Conservation (phyloP, 2,888 invertebrate species). For the Liodrosophila aerea region DNA sequence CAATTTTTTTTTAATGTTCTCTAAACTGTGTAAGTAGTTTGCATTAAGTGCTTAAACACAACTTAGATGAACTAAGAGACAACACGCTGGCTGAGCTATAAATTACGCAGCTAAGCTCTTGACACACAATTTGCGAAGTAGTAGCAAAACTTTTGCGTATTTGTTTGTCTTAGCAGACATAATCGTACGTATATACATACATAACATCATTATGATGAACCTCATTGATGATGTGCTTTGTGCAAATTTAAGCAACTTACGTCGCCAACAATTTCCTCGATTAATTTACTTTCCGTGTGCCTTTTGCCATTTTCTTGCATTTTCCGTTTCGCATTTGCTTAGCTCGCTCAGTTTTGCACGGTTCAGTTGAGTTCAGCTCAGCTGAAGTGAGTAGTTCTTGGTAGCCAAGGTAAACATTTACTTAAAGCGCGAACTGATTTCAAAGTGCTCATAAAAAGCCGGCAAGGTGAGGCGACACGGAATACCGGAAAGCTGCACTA, state of each 20-base stretch:
- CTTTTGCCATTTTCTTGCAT: conserved; percentile 68
- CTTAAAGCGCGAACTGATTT: conserved; percentile 73
- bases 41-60: conserved; percentile 7
- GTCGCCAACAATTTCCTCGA: conserved; percentile 76
- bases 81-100: conserved; percentile 24
- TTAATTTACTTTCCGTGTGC: conserved; percentile 74
- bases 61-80: too few species aligned
- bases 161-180: conserved; percentile 36
- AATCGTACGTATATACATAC: not conserved
- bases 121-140: conserved; percentile 67
- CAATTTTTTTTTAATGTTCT: conserved; percentile 29
- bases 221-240: conserved; percentile 54
- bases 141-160: conserved; percentile 49
- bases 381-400: conserved; percentile 48
- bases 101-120: conserved; percentile 67
- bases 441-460: conserved; percentile 70
- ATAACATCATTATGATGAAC: conserved; percentile 29
- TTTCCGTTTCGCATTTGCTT: conserved; percentile 63
- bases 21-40: conserved; percentile 15
- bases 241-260: conserved; percentile 76
- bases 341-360: conserved; percentile 25
- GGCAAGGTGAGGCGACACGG: conserved; percentile 48
- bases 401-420: conserved; percentile 71
- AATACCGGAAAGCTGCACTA: conserved; percentile 50
- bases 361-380: conserved; percentile 2